Conservation (phyloP, 2,888 invertebrate genomes). For the Heliconius ismenius region DNA sequence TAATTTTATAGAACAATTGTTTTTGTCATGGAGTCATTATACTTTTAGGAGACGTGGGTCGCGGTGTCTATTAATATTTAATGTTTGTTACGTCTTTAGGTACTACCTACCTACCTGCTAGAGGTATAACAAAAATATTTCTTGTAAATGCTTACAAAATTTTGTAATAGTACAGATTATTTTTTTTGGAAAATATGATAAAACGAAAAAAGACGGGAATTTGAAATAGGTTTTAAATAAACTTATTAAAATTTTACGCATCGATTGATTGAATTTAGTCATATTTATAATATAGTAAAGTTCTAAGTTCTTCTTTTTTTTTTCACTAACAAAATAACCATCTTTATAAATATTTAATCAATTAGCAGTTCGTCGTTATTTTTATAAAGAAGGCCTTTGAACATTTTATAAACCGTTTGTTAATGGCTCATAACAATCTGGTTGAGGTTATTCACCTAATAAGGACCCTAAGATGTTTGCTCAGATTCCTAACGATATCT, state of each 20-base stretch:
- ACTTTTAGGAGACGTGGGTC: neutral
- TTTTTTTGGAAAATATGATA: neutral
- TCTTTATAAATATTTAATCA: neutral
- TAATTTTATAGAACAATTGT: slow-evolving; percentile 29
- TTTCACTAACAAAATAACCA: neutral
- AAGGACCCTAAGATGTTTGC: neutral
- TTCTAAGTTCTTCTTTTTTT: neutral
- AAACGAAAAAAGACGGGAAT: neutral
- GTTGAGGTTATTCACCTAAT: slow-evolving; percentile 30
- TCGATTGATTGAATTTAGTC: too few relatives aligned
- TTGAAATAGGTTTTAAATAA: too few relatives aligned
- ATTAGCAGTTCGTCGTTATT: neutral
- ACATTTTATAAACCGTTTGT: slow-evolving; percentile 10
- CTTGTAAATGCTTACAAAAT: neutral
- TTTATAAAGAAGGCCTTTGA: neutral
- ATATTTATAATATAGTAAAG: too few relatives aligned
- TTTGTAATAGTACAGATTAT: neutral
- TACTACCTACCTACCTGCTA: neutral
- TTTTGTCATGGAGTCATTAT: slow-evolving; percentile 16
- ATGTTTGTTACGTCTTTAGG: neutral
- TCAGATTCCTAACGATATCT: neutral
- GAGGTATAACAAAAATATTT: neutral
- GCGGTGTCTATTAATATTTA: slow-evolving; percentile 35
- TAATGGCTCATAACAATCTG: slow-evolving; percentile 20
- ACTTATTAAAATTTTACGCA: too few relatives aligned